Percentiles rank a stretch among this genome's conserved stretches.
Conservation (phyloP, 2,797 vertebrate genomes). For the Pogonophryne albipinna region DNA sequence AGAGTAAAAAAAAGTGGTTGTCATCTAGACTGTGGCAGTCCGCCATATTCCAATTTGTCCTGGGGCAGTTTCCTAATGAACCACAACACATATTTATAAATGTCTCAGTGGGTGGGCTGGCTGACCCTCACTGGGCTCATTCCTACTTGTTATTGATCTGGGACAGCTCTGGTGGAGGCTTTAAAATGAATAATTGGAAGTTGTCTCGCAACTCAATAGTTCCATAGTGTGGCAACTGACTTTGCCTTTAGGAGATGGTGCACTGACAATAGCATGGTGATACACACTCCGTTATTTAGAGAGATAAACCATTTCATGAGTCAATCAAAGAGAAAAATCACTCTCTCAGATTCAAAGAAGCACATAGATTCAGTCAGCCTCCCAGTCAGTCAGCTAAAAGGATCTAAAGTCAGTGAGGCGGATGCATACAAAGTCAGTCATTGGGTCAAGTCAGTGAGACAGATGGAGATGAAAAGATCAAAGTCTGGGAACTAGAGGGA, state of each 20-base stretch:
- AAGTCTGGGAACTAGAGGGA: slow-evolving; percentile 54
- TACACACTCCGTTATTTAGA: slow-evolving; percentile 18
- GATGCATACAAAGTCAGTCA: slow-evolving; percentile 53
- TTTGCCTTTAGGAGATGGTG: background rate
- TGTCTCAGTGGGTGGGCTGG: too few relatives aligned
- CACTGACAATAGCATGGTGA: background rate
- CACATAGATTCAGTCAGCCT: slow-evolving; percentile 13
- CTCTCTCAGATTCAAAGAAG: slow-evolving; percentile 10
- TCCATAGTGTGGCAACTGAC: background rate
- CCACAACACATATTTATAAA: too few relatives aligned
- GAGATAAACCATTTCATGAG: slow-evolving; percentile 9
- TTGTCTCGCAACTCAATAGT: too few relatives aligned
- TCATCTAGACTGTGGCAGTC: too few relatives aligned
- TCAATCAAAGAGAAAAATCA: slow-evolving; percentile 8
- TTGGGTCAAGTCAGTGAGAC: slow-evolving; percentile 67
- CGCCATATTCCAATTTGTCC: too few relatives aligned
- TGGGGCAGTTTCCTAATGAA: too few relatives aligned
- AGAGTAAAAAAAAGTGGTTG: too few relatives aligned
- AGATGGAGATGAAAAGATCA: slow-evolving; percentile 76
- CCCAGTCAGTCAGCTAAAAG: slow-evolving; percentile 20
- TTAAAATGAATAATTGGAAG: too few relatives aligned
- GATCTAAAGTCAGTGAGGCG: slow-evolving; percentile 33
- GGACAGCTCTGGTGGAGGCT: too few relatives aligned
- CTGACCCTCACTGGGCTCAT: too few relatives aligned
- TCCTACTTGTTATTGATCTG: too few relatives aligned